phyloP scores from a whole-genome alignment of 2,797 vertebrate genomes.

The Lateolabrax maculatus region DNA sequence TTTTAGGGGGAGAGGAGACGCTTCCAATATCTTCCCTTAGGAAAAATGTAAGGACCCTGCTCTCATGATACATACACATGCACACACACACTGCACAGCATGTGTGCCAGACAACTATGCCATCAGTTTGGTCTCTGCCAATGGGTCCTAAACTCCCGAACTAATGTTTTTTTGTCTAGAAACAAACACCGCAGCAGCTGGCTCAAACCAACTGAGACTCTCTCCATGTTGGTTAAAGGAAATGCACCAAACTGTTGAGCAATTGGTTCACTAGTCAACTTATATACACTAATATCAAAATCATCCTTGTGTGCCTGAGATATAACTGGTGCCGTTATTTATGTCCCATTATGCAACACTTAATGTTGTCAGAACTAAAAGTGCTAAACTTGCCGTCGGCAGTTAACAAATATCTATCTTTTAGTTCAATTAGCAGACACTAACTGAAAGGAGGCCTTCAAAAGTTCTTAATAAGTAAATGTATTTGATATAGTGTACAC shows the following conservation, averaged over 20 bases:
- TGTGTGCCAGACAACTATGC: constrained; percentile 45
- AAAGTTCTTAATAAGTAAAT: background rate
- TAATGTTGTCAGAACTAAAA: background rate
- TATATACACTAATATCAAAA: constrained; percentile 7
- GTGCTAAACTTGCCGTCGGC: background rate
- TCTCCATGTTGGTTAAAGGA: constrained; percentile 24
- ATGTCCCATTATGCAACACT: background rate
- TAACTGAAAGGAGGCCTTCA: background rate
- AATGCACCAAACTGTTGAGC: constrained; percentile 12
- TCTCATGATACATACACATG: constrained; percentile 54
- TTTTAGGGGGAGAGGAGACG: constrained; percentile 84
- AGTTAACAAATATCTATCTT: background rate
- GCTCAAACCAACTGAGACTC: constrained; percentile 21
- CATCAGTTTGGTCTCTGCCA: constrained; percentile 46
- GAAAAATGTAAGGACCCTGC: constrained; percentile 67
- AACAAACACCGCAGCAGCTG: constrained; percentile 45
- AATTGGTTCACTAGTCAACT: constrained; percentile 9
- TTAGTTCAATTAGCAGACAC: background rate
- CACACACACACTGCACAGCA: constrained; percentile 26
- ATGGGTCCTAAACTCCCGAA: constrained; percentile 49
- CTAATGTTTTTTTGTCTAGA: constrained; percentile 53
- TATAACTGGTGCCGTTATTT: background rate
- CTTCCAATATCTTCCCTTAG: constrained; percentile 77
- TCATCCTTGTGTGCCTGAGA: background rate
- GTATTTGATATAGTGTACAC: background rate